Evolutionary conservation across 2,113 vertebrate genomes (phyloP).

Genomic region (Tretioscincus oriximinensis): DNA sequence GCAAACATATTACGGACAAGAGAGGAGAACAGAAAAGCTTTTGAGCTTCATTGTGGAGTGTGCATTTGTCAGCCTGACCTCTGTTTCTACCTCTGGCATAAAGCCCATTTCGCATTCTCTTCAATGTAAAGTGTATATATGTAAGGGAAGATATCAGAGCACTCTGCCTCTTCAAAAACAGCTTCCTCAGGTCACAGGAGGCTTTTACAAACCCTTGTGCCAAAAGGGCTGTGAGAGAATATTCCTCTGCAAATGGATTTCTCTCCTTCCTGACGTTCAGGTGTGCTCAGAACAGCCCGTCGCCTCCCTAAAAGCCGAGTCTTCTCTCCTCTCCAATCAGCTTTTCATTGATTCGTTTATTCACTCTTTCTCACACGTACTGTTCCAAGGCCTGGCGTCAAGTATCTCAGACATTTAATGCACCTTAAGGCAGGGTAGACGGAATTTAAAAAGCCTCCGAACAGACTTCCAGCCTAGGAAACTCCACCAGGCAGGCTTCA

Average conservation of each 20-base stretch:
- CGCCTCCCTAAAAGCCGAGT: not conserved
- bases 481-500: not conserved
- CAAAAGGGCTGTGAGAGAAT: slow-evolving; percentile 37
- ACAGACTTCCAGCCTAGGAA: not conserved
- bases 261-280: slow-evolving; percentile 15
- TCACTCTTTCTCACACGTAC: not conserved
- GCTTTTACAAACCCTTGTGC: slow-evolving; percentile 22
- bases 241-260: slow-evolving; percentile 56
- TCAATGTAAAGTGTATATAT: slow-evolving; percentile 47
- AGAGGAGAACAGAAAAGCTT: not conserved
- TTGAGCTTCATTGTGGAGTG: not conserved
- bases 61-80: slow-evolving; percentile 18
- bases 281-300: slow-evolving; percentile 30
- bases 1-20: not conserved
- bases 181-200: not conserved
- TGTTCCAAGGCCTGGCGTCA: not conserved
- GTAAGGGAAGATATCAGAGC: not conserved
- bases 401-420: not conserved
- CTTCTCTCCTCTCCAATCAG: not conserved
- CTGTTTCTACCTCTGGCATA: slow-evolving; percentile 17
- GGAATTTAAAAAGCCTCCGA: not conserved
- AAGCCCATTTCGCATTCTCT: slow-evolving; percentile 42
- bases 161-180: slow-evolving; percentile 41
- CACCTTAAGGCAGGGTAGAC: not conserved
- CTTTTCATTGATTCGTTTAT: not conserved